These are phyloP conservation scores for Yponomeuta cagnagella DNA, from an alignment of 2,888 invertebrate species.

Conservation along the genomic window DNA sequence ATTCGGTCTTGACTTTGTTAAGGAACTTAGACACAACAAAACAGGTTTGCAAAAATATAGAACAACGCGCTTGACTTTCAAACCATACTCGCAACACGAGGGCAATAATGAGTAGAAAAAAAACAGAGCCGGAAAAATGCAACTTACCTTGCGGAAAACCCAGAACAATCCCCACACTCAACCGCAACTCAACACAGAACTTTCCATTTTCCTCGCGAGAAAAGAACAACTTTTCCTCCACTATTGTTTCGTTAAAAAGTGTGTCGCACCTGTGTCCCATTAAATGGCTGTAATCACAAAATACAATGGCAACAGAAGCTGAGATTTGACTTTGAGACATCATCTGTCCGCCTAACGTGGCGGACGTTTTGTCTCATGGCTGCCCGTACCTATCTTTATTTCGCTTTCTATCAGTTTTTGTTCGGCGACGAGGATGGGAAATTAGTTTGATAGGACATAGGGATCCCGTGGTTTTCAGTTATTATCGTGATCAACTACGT, in stretches of 20 bases:
- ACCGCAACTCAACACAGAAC: background rate
- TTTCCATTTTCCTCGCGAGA: background rate
- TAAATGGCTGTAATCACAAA: conserved; percentile 8
- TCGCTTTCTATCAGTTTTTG: no score
- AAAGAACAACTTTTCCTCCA: conserved; percentile 1
- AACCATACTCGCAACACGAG: background rate
- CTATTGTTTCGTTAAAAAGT: conserved; percentile 5
- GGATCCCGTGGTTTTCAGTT: no score
- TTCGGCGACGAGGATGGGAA: no score
- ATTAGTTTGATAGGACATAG: no score
- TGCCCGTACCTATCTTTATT: no score
- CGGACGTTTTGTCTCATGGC: no score
- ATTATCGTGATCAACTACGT: no score
- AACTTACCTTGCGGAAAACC: background rate
- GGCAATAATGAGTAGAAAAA: background rate
- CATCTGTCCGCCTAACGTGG: background rate
- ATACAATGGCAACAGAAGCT: background rate
- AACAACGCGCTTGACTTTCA: no score
- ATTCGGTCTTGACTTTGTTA: no score
- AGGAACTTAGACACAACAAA: no score
- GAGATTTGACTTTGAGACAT: background rate
- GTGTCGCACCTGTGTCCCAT: conserved; percentile 8
- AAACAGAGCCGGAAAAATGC: background rate
- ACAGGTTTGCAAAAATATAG: no score
- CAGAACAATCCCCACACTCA: background rate